Conservation (phyloP, 1,140 invertebrate species). For the Trypoxylus dichotomus region DNA sequence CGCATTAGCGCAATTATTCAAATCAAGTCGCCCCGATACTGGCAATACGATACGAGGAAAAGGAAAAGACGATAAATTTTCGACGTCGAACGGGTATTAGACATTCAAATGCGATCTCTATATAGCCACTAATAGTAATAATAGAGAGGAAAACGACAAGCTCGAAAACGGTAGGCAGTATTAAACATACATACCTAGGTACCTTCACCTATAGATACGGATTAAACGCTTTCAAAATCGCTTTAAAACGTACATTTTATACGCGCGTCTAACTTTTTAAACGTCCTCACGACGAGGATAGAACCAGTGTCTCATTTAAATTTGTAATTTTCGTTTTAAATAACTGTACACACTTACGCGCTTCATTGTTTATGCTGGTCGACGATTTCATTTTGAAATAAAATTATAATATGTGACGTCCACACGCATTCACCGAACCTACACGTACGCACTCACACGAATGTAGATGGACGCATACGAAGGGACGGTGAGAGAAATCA, state of each 20-base stretch:
- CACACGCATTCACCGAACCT: background rate
- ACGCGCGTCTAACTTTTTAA: background rate
- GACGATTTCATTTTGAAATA: constrained; percentile 1
- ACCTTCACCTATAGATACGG: background rate
- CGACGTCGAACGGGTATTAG: background rate
- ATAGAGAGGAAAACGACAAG: background rate
- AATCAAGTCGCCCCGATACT: background rate
- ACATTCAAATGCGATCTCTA: background rate
- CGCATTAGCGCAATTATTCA: constrained; percentile 6
- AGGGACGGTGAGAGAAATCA: constrained; percentile 4
- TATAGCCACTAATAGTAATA: background rate
- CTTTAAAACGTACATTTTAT: background rate
- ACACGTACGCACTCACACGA: background rate
- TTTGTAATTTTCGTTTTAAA: constrained; percentile 20
- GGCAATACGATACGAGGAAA: background rate
- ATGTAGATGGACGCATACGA: no score
- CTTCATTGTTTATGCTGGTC: background rate
- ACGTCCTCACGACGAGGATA: background rate
- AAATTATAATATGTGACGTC: constrained; percentile 10
- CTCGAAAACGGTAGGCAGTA: background rate
- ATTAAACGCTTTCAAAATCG: background rate
- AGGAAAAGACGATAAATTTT: constrained; percentile 1
- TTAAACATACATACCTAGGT: background rate
- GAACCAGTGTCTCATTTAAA: background rate
- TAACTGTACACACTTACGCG: constrained; percentile 14